Evolutionary conservation across 2,797 vertebrate genomes (phyloP), one percentile per base, ranked within the genome.

Genomic region (Bradypodion pumilum): DNA sequence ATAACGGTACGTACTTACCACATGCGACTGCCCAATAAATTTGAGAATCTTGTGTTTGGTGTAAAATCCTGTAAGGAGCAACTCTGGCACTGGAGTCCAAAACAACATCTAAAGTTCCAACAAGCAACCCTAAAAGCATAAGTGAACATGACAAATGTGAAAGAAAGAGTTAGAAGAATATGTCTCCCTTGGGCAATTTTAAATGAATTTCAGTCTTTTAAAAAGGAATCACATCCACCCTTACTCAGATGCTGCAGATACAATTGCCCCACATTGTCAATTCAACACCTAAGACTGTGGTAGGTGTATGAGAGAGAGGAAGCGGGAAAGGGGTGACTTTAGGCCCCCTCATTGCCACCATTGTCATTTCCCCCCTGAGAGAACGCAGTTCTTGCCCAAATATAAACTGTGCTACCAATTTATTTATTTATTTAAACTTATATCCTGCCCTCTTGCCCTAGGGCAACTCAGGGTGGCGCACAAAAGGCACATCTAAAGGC

Each of bases 21-120:
- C 97, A 97, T 0, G 98, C 98, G 15, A 99, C 97, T 74, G 95
- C 98, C 98, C 98, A 99, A 91, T 97, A 99, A 89, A 99, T 93
- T 93, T 99, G 98, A 0, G 97, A 98, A 91, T 99, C 98, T 40
- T 97, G 97, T 0, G 98, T 98, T 95, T 99, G 98, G 75, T 99
- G 97, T 80, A 99, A 96, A 89, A 99, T 99, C 82, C 98, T 95
- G 93, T 99, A 99, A 0, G 98, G 98, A 40, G 98, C 98, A 60
- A 98, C 98, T 7, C 98, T 95, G 84, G 98, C 98, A 29, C 98
- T 99, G 74, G 98, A 99, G 94, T 99, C 98, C 94, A 99, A 94
- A 82, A 99, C 98, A 70, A 99, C 98, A 1, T 99, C 98, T 80
- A 99, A 87, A 0, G 98, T 99, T 81, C 98, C 98, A 63, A 99